phyloP scores from a whole-genome alignment of 2,113 vertebrate genomes.

The Peucedramus taeniatus region DNA sequence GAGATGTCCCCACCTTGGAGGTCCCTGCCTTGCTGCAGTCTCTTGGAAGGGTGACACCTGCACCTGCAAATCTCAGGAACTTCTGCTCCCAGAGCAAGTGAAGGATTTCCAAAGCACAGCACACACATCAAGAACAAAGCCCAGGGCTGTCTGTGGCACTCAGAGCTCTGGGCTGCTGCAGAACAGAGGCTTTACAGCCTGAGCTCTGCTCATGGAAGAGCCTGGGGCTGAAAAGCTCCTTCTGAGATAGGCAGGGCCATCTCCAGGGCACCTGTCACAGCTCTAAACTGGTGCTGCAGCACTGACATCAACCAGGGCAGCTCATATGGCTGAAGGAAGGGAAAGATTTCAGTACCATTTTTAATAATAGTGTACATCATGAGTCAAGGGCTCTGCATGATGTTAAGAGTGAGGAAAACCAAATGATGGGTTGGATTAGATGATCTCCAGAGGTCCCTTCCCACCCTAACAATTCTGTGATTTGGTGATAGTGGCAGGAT shows the following conservation, averaged over 20 bases:
- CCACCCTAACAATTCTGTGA: not conserved
- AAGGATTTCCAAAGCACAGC: not conserved
- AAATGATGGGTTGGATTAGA: not conserved
- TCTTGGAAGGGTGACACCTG: not conserved
- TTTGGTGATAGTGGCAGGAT: not conserved
- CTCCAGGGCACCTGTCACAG: not conserved
- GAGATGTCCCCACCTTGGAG: not conserved
- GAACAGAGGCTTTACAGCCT: not conserved
- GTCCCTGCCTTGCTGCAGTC: not conserved
- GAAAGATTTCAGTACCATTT: not conserved
- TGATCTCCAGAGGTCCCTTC: not conserved
- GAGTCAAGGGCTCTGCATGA: not conserved
- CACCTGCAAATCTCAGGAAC: not conserved
- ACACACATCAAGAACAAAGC: not conserved
- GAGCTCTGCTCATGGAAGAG: not conserved
- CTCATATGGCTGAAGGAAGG: not conserved
- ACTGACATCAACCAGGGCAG: not conserved
- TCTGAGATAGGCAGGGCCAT: not conserved
- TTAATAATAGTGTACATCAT: fast-evolving
- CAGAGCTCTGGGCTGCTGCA: not conserved
- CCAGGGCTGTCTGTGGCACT: not conserved
- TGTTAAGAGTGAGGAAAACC: not conserved
- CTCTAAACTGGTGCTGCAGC: not conserved
- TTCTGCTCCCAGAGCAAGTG: not conserved
- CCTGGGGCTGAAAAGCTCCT: not conserved